These are phyloP conservation scores for Eremobia ochroleuca DNA, from an alignment of 2,888 invertebrate genomes.

Conservation along the genomic window DNA sequence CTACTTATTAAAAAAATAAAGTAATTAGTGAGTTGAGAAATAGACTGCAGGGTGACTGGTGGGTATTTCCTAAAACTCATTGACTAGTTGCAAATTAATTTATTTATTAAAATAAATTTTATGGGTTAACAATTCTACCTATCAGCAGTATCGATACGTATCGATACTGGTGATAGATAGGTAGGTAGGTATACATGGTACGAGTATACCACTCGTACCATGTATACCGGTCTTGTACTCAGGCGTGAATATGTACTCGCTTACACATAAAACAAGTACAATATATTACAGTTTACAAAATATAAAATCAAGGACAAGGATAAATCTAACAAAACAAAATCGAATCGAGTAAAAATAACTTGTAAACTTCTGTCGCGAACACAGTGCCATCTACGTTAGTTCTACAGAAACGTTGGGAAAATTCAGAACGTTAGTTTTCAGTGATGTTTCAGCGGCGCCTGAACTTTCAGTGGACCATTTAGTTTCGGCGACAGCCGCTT, in stretches of 20 bases:
- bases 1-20: too few relatives aligned
- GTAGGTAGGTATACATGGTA: too few relatives aligned
- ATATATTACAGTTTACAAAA: neutral
- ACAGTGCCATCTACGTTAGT: slow-evolving; percentile 67
- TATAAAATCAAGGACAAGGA: neutral
- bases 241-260: neutral
- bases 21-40: too few relatives aligned
- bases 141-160: neutral
- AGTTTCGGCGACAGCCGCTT: slow-evolving; percentile 59
- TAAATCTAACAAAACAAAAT: neutral
- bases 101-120: neutral
- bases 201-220: too few relatives aligned
- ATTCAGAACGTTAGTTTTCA: slow-evolving; percentile 26
- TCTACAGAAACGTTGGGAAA: slow-evolving; percentile 43
- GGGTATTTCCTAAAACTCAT: neutral
- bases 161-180: too few relatives aligned
- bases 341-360: slow-evolving; percentile 17
- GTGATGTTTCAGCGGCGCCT: slow-evolving; percentile 32
- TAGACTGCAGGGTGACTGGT: too few relatives aligned
- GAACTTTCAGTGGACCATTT: slow-evolving; percentile 38
- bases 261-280: neutral
- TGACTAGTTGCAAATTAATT: neutral
- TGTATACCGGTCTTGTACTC: neutral
- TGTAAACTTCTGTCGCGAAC: neutral
- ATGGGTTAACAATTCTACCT: neutral